Base-by-base conservation (phyloP, 2,888 invertebrate genomes). In the Halictus ligatus region DNA sequence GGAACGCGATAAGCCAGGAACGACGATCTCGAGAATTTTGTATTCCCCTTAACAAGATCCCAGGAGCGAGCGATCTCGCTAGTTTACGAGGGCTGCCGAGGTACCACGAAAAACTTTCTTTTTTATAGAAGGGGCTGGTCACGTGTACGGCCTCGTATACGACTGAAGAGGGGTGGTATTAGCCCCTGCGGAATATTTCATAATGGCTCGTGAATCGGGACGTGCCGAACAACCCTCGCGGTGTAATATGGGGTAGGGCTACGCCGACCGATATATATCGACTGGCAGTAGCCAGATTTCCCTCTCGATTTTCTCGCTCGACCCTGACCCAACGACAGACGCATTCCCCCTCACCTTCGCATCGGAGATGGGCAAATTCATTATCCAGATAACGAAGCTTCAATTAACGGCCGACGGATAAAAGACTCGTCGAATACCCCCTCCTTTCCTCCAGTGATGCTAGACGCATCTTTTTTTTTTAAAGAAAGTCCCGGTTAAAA, bases 281-380 rank as follows among this genome's bases (percentile, higher is more conserved):
- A 88, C 90, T 86, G 80, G 64, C 81, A 54, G 80, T 78, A 77
- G 88, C 89, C 85, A 83, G 89, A 90, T 90, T 89, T 90, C 89
- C 88, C 90, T 88, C 87, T 89, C 89, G 86, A 89, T 90, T 88
- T 88, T 87, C 90, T 84, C 86, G 75, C 78, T 80, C 86, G 90
- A 87, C 88, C 89, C 88, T 90, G 90, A 90, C 90, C 90, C 87
- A 90, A 90, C 90, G 86, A 85, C 84, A 84, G 83, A 83, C 80
- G 71, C 78, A 78, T 76, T 80, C 73, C 79, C 81, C 60, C 48
- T 8, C 48, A 15, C 48, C 73, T 48, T 18, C n/a, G 3, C 25
- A 50, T 18, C 35, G 18, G 35, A 35, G 67, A 67, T 35, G 67
- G 35, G 67, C 67, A 35, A 67, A 67, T 67, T 67, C 67, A 67